These are phyloP conservation scores for Zelostemma sp. DNA, from an alignment of 1,140 invertebrate species.

Conservation along the genomic window DNA sequence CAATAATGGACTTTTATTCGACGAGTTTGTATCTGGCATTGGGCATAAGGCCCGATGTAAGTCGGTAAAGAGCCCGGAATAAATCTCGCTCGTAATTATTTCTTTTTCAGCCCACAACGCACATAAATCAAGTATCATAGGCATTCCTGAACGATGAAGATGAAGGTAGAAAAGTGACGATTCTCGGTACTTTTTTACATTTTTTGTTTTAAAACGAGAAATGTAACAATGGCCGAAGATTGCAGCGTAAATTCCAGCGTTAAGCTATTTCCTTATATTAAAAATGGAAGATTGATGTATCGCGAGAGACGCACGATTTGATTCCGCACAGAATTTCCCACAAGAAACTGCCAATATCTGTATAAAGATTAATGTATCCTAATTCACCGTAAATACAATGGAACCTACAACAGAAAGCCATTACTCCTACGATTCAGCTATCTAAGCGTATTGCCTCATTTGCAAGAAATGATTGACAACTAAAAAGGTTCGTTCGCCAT, in stretches of 20 bases:
- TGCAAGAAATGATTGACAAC: neutral
- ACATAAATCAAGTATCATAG: conserved; percentile 61
- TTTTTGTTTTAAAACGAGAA: too few species aligned
- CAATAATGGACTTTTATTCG: conserved; percentile 65
- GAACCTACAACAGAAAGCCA: too few species aligned
- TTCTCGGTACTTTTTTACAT: neutral
- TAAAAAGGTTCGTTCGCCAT: neutral
- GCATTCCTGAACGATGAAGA: conserved; percentile 12
- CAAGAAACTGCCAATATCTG: conserved; percentile 8
- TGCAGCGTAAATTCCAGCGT: too few species aligned
- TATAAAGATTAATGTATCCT: conserved; percentile 41
- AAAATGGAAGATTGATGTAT: neutral
- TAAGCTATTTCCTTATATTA: too few species aligned
- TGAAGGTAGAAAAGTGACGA: conserved; percentile 7
- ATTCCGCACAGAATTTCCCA: too few species aligned
- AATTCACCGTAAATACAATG: conserved; percentile 37
- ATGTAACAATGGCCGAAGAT: too few species aligned
- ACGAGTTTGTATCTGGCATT: conserved; percentile 54
- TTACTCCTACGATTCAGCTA: conserved; percentile 22
- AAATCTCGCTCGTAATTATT: conserved; percentile 66
- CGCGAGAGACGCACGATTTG: neutral
- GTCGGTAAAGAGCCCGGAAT: conserved; percentile 64
- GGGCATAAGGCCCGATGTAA: conserved; percentile 43
- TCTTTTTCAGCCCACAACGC: conserved; percentile 59
- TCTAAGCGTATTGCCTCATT: neutral